phyloP scores from a whole-genome alignment of 2,888 invertebrate genomes.

The Invenusta paracnida region DNA sequence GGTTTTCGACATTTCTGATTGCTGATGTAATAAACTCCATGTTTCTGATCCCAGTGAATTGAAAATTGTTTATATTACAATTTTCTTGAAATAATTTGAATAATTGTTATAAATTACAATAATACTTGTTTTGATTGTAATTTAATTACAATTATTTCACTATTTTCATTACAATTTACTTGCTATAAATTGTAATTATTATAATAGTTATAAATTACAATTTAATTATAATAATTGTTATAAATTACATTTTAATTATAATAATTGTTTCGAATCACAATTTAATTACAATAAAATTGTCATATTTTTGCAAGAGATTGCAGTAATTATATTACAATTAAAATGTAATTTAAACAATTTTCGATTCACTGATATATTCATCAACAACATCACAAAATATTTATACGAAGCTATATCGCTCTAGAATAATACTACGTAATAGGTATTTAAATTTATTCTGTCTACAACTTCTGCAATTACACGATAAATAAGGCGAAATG shows the following conservation, averaged over 20 bases:
- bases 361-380: not conserved
- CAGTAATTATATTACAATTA: not conserved
- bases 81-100: not conserved
- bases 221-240: not conserved
- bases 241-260: not conserved
- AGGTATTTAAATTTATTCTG: too few species aligned
- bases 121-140: not conserved
- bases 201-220: not conserved
- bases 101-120: not conserved
- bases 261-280: too few species aligned
- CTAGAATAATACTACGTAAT: too few species aligned
- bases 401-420: too few species aligned
- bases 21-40: too few species aligned
- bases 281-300: not conserved
- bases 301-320: not conserved
- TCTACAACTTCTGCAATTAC: too few species aligned
- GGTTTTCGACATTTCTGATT: too few species aligned
- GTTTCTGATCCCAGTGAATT: not conserved
- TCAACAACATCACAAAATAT: too few species aligned
- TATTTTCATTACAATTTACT: not conserved
- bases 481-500: too few species aligned
- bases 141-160: not conserved
- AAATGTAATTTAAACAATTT: not conserved
- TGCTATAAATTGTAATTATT: too few species aligned
- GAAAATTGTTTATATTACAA: not conserved